These are phyloP conservation scores for Fukomys damarensis DNA, from an alignment of 2,113 vertebrate species.

Conservation along the genomic window DNA sequence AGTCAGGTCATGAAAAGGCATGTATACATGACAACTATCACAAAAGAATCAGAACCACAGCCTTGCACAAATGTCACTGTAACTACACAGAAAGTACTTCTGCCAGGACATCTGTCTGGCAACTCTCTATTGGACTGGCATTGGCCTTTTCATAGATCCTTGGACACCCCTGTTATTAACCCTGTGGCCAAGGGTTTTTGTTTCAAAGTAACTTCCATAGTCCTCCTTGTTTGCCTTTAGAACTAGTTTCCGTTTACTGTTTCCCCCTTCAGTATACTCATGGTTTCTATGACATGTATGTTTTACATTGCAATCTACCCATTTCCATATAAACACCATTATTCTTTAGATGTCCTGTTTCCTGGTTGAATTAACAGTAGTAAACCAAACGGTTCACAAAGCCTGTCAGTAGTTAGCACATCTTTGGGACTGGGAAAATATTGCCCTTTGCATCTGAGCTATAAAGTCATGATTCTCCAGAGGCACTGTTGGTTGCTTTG, in stretches of 20 bases:
- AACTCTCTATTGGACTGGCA: neutral
- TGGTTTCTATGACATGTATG: neutral
- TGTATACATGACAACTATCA: too few relatives aligned
- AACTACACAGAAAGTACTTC: neutral
- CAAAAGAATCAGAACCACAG: neutral
- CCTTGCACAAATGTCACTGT: neutral
- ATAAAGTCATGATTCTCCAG: neutral
- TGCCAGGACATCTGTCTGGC: neutral
- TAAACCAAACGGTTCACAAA: neutral
- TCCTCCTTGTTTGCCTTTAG: neutral
- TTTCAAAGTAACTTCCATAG: neutral
- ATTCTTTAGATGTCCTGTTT: neutral
- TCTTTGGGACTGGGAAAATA: neutral
- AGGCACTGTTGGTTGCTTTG: neutral
- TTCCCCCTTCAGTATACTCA: neutral
- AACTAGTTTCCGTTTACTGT: neutral
- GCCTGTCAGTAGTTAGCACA: neutral
- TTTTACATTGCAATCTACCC: neutral
- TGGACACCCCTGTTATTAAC: neutral
- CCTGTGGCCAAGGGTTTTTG: neutral
- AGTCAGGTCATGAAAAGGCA: neutral
- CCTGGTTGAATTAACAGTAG: neutral
- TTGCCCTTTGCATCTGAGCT: neutral
- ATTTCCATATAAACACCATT: neutral
- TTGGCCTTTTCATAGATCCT: neutral